phyloP scores from a whole-genome alignment of 2,888 invertebrate species.

The Petrophora chlorosata region DNA sequence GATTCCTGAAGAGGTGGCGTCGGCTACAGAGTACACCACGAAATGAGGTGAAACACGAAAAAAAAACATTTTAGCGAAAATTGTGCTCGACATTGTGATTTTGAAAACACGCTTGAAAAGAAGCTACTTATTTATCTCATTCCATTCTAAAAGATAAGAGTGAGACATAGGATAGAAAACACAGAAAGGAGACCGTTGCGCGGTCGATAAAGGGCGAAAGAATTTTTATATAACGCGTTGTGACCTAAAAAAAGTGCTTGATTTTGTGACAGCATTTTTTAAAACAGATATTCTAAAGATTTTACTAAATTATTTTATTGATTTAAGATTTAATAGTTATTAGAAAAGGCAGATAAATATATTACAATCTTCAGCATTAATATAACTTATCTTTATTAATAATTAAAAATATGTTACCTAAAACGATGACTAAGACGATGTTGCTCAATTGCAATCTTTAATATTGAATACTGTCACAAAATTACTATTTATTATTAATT shows the following conservation, averaged over 20 bases:
- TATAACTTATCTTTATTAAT: background rate
- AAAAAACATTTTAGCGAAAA: constrained; percentile 52
- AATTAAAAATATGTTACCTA: background rate
- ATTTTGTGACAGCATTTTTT: constrained; percentile 62
- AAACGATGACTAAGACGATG: constrained; percentile 28
- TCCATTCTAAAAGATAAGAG: constrained; percentile 52
- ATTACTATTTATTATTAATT: constrained; percentile 57
- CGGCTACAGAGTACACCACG: constrained; percentile 74
- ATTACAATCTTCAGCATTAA: no score
- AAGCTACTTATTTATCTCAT: constrained; percentile 46
- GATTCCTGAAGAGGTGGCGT: constrained; percentile 72
- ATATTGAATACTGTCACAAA: constrained; percentile 62
- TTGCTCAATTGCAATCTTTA: constrained; percentile 64
- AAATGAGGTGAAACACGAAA: constrained; percentile 59
- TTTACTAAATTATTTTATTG: background rate
- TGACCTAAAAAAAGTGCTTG: constrained; percentile 63
- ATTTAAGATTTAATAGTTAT: background rate
- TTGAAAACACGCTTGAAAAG: constrained; percentile 51
- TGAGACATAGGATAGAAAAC: constrained; percentile 41
- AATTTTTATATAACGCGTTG: constrained; percentile 78
- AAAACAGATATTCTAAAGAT: constrained; percentile 8
- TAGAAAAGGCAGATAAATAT: no score
- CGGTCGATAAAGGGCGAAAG: constrained; percentile 63
- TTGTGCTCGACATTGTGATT: constrained; percentile 66
- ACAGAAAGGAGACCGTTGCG: constrained; percentile 41